Evolutionary conservation across 2,113 vertebrate genomes (phyloP).

Genomic region (Microcebus lehilahytsara): DNA sequence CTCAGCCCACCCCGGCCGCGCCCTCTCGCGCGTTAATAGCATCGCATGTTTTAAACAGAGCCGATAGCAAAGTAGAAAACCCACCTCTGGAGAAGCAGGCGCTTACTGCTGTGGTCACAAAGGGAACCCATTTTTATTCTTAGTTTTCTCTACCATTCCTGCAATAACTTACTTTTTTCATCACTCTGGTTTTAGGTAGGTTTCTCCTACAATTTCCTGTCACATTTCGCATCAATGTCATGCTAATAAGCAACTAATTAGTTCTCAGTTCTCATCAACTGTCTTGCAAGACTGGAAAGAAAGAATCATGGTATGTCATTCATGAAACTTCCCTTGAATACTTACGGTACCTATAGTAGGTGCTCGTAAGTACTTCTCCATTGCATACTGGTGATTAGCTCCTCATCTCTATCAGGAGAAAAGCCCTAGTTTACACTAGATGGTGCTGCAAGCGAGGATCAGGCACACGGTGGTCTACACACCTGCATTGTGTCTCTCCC

Average conservation of each 20-base stretch:
- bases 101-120: not conserved
- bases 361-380: not conserved
- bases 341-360: too few species aligned
- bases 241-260: not conserved
- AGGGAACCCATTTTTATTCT: not conserved
- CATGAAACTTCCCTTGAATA: not conserved
- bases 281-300: not conserved
- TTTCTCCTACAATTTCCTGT: not conserved
- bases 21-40: not conserved
- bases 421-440: not conserved
- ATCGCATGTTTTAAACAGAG: too few species aligned
- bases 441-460: not conserved
- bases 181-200: not conserved
- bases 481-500: not conserved
- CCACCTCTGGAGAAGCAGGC: not conserved
- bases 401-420: not conserved
- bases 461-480: too few species aligned
- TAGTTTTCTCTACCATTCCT: not conserved
- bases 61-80: not conserved
- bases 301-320: not conserved
- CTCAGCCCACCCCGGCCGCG: too few species aligned
- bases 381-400: not conserved
- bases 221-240: not conserved
- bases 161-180: not conserved
- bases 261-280: not conserved